Conservation (phyloP, 2,113 vertebrate species). For the Syngnathus scovelli region DNA sequence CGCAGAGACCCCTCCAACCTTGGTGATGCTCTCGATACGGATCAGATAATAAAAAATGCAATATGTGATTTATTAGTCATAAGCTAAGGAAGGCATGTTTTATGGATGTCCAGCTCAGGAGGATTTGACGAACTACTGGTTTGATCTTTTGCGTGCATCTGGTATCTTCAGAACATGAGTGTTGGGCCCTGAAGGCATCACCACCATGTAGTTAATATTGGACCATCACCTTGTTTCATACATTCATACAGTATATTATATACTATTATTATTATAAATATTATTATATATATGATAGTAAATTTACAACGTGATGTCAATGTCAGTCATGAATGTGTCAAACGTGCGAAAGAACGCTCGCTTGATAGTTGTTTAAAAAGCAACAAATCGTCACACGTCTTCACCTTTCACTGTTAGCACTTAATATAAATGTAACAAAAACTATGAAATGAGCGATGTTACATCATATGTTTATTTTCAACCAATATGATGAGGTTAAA, state of each 20-base stretch:
- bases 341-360: too few species aligned
- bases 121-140: slow-evolving; percentile 68
- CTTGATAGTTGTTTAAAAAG: too few species aligned
- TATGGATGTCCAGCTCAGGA: slow-evolving; percentile 66
- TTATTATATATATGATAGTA: background rate
- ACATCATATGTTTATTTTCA: background rate
- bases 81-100: slow-evolving; percentile 66
- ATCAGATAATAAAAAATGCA: slow-evolving; percentile 73
- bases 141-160: slow-evolving; percentile 61
- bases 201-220: slow-evolving; percentile 27
- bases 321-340: too few species aligned
- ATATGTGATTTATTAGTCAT: slow-evolving; percentile 69
- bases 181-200: slow-evolving; percentile 29
- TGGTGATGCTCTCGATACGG: slow-evolving; percentile 48
- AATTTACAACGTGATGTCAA: too few species aligned
- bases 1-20: slow-evolving; percentile 38
- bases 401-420: background rate
- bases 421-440: background rate
- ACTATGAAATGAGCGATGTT: background rate
- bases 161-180: slow-evolving; percentile 48
- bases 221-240: slow-evolving; percentile 17
- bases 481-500: background rate
- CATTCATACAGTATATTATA: background rate
- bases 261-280: too few species aligned
- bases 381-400: background rate